These are phyloP conservation scores for Acanthochromis polyacanthus DNA, from an alignment of 2,113 vertebrate genomes.

Conservation along the genomic window DNA sequence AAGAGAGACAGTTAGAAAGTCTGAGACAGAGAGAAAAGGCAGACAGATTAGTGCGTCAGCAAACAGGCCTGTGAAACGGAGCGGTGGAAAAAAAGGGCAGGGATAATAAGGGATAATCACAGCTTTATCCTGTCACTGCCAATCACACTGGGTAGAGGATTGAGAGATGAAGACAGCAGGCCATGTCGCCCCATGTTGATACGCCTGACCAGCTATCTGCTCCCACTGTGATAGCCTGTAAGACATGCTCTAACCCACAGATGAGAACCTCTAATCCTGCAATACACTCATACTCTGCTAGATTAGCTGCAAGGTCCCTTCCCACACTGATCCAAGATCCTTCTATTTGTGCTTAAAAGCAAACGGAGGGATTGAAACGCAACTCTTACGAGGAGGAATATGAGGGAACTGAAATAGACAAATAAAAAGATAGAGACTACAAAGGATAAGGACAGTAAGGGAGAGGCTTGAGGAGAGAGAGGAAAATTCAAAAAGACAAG, in stretches of 20 bases:
- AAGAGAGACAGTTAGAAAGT: not conserved
- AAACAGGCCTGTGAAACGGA: slow-evolving; percentile 42
- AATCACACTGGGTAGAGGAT: slow-evolving; percentile 49
- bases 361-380: not conserved
- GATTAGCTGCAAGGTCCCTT: slow-evolving; percentile 61
- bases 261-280: slow-evolving; percentile 66
- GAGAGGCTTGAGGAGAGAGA: not conserved
- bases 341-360: slow-evolving; percentile 24
- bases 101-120: slow-evolving; percentile 75
- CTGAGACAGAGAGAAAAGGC: not conserved
- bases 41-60: slow-evolving; percentile 26
- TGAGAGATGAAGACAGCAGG: slow-evolving; percentile 56
- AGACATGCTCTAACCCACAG: slow-evolving; percentile 45
- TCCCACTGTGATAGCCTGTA: slow-evolving; percentile 54
- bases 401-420: slow-evolving; percentile 17
- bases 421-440: not conserved
- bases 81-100: slow-evolving; percentile 50
- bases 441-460: slow-evolving; percentile 10
- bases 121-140: slow-evolving; percentile 66
- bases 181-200: slow-evolving; percentile 41
- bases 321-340: slow-evolving; percentile 48
- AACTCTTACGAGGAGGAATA: slow-evolving; percentile 11
- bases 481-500: slow-evolving; percentile 27
- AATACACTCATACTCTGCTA: slow-evolving; percentile 32
- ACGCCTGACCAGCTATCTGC: slow-evolving; percentile 48